Percentiles rank a stretch among this genome's conserved stretches.
Conservation (phyloP, 1,140 invertebrate species). For the Mizuhopecten yessoensis region DNA sequence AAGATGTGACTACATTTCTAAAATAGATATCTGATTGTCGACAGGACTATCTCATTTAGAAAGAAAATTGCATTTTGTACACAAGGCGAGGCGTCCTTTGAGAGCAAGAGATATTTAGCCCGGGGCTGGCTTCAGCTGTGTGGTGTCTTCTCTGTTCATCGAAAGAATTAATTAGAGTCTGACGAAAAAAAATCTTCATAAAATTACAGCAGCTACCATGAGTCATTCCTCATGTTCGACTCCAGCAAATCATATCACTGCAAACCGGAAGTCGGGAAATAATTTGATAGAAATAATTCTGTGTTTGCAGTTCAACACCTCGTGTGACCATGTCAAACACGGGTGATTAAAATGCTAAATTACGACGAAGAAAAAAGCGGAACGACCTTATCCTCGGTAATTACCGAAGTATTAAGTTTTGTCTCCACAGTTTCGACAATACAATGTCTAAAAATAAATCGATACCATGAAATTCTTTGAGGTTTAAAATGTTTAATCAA, state of each 20-base stretch:
- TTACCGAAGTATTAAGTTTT: background rate
- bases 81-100: background rate
- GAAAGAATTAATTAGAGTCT: slow-evolving; percentile 34
- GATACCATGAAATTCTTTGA: too few relatives aligned
- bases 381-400: background rate
- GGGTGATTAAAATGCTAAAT: background rate
- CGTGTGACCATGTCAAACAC: background rate
- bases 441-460: too few relatives aligned
- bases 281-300: slow-evolving; percentile 3
- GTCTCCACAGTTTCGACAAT: too few relatives aligned
- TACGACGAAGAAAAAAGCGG: background rate
- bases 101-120: slow-evolving; percentile 21
- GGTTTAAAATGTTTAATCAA: too few relatives aligned
- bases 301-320: slow-evolving; percentile 14
- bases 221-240: background rate
- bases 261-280: slow-evolving; percentile 19
- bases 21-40: background rate
- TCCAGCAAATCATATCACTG: background rate
- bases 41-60: background rate
- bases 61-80: slow-evolving; percentile 19
- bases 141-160: background rate
- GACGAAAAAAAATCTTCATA: background rate
- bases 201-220: slow-evolving; percentile 5
- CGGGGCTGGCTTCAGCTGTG: background rate
- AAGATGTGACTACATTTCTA: background rate